Evolutionary conservation across 37 sponge, comb jelly and placozoan species (phyloP).

Genomic region (Ephydatia muelleri): DNA sequence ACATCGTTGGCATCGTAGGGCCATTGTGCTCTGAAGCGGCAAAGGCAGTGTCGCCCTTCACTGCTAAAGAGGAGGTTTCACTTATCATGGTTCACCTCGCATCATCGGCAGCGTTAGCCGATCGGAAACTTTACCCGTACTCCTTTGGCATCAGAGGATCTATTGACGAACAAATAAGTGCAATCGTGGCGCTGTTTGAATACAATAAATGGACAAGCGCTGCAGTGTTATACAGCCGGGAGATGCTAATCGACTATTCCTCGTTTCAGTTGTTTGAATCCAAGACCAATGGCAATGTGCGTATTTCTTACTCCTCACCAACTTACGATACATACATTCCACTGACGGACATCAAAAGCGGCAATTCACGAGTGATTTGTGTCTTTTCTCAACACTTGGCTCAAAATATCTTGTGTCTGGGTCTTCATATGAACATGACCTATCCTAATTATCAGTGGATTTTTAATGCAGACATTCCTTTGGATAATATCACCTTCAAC

Average conservation of each 20-base stretch:
- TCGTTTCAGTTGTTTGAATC: background rate
- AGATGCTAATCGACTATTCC: background rate
- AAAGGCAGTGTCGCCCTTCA: background rate
- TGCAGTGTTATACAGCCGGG: slow-evolving; percentile 7
- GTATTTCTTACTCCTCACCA: background rate
- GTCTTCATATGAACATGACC: background rate
- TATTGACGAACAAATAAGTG: background rate
- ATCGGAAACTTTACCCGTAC: slow-evolving; percentile 11
- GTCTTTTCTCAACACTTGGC: background rate
- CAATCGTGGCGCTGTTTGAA: background rate
- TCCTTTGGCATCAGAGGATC: slow-evolving; percentile 25
- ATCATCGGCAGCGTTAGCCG: background rate
- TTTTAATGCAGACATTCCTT: background rate
- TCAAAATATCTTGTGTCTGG: slow-evolving; percentile 11
- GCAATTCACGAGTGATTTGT: slow-evolving; percentile 3
- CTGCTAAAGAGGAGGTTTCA: background rate
- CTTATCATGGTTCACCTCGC: slow-evolving; percentile 26
- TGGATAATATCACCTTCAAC: background rate
- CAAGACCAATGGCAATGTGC: background rate
- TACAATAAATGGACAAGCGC: slow-evolving; percentile 22
- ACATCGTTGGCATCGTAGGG: slow-evolving; percentile 23
- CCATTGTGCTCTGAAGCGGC: slow-evolving; percentile 33
- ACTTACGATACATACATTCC: background rate
- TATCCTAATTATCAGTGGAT: slow-evolving; percentile 31
- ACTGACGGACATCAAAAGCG: background rate